Conservation (phyloP, 2,888 invertebrate species). For the Vannuccia rotundouncinata region DNA sequence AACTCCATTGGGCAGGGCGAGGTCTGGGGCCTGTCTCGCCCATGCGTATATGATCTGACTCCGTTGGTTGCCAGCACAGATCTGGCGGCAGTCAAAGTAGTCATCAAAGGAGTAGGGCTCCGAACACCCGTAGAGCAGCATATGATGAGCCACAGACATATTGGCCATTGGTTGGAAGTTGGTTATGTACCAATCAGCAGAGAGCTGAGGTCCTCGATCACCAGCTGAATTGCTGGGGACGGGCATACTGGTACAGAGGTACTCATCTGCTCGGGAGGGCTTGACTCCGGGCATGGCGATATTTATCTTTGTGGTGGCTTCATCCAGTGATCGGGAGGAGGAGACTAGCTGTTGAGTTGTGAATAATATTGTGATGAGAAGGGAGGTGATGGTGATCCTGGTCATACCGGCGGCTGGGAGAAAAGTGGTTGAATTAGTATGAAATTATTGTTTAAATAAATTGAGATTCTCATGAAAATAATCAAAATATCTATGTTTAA, state of each 20-base stretch:
- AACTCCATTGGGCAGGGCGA: constrained; percentile 60
- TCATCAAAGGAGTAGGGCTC: constrained; percentile 51
- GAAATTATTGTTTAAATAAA: too few species aligned
- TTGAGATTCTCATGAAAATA: too few species aligned
- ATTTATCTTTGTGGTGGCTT: neutral
- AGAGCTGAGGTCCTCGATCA: neutral
- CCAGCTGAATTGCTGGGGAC: constrained; percentile 23
- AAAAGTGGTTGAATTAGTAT: too few species aligned
- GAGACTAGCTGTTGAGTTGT: neutral
- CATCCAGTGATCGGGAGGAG: neutral
- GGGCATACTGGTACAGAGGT: constrained; percentile 51
- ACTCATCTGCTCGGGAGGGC: constrained; percentile 55
- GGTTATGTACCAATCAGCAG: constrained; percentile 45
- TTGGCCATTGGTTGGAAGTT: constrained; percentile 60
- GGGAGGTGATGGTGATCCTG: too few species aligned
- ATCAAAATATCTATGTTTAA: too few species aligned
- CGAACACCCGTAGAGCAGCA: constrained; percentile 62
- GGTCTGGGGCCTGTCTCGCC: constrained; percentile 62
- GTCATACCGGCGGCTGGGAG: too few species aligned
- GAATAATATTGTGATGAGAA: neutral
- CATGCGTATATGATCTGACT: constrained; percentile 61
- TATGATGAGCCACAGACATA: constrained; percentile 61
- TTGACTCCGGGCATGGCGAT: constrained; percentile 32
- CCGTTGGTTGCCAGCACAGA: constrained; percentile 64
- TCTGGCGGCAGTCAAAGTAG: constrained; percentile 67